A percentile compares a stretch with the other conserved stretches of the same genome.
Conservation (phyloP, 2,113 vertebrate genomes). For the Raja brachyura region DNA sequence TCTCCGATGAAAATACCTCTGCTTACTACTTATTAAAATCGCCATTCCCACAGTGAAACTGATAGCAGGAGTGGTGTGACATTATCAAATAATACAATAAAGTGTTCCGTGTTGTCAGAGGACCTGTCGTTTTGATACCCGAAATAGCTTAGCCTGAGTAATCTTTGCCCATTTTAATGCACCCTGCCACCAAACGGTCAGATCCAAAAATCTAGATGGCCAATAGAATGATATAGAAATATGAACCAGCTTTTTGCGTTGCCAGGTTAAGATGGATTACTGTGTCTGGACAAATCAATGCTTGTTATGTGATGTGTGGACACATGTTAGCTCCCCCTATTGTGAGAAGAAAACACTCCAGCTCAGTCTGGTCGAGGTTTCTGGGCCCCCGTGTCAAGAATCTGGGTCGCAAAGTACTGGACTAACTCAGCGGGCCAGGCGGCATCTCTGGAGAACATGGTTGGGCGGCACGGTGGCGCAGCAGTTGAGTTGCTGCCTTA, state of each 20-base stretch:
- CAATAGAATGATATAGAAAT: neutral
- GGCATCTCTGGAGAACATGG: no score
- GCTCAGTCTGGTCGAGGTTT: neutral
- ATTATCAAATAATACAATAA: neutral
- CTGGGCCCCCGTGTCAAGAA: neutral
- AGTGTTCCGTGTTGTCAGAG: neutral
- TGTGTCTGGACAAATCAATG: neutral
- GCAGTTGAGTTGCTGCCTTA: no score
- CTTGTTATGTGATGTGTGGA: neutral
- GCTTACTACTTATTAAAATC: conserved; percentile 8
- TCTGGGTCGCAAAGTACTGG: no score
- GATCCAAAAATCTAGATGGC: neutral
- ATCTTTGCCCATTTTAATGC: neutral
- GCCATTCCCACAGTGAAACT: neutral
- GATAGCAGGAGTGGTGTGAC: neutral
- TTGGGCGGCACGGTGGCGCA: no score
- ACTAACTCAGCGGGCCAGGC: no score
- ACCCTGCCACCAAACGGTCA: neutral
- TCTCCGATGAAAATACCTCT: neutral
- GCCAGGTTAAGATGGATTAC: neutral
- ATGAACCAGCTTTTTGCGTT: neutral
- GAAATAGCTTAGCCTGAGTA: no score
- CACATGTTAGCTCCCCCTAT: conserved; percentile 1
- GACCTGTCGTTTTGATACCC: neutral
- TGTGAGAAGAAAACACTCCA: neutral